Base-by-base conservation (phyloP, 2,113 vertebrate species). In the Odontophorus gujanensis region DNA sequence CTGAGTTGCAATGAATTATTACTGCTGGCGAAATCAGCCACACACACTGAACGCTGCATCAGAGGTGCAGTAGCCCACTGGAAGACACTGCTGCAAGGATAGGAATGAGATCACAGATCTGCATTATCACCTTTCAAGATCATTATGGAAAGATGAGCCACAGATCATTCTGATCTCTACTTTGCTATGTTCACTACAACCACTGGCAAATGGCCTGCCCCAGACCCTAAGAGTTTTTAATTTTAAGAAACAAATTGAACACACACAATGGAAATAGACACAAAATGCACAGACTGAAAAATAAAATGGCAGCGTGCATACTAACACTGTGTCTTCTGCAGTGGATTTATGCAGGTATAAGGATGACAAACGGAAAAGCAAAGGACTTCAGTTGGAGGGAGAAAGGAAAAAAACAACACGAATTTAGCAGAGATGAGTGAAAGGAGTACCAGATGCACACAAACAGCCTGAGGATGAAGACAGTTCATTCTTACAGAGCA, bases 161-260 rank as follows among this genome's bases (percentile, higher is more conserved):
- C 0, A 8, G 71, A 34, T 20, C 1, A 11, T 38, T 67, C 67
- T 55, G 62, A 21, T 30, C 57, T 36, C 24, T 42, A 7, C 86
- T 75, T 9, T 13, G 11, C 73, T 32, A 38, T n/a, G 9, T 13
- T 12, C 15, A 55, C 16, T 42, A 30, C 61, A 61, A 10, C 30
- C 16, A 1, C 20, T 26, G 58, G 14, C 43, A 61, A 40, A 13
- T 4, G 15, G 84, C 8, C 17, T 20, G 30, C 30, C 21, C 15
- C 77, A 24, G 0, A 19, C 40, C 42, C 62, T 0, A 1, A 2
- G 14, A 22, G 36, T 22, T 69, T 38, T 6, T 11, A 0, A 59
- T 50, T 66, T 61, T 40, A 61, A 17, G 20, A 34, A 55, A 10
- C 1, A 28, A 55, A 55, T 13, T 0, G 21, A 65, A 71, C 3